Evolutionary conservation across 2,797 vertebrate species (phyloP), one percentile per base, ranked within the genome.

Genomic region (Cynopterus sphinx): DNA sequence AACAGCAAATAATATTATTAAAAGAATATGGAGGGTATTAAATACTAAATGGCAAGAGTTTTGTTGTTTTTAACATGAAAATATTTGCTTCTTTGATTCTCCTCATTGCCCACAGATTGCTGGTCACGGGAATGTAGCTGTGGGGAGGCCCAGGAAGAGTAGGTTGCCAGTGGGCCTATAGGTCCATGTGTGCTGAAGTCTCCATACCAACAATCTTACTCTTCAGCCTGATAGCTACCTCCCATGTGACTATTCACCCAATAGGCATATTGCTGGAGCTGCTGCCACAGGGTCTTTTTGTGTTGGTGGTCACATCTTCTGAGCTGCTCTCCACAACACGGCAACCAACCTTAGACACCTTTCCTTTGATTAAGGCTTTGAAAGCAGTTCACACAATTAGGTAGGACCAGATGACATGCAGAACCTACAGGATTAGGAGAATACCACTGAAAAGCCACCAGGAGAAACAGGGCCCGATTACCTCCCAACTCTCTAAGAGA

Each of bases 291-390:
- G 85, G 90, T 92, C 89, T 96, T 98, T 99, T 99, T 57, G 97
- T 97, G 97, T 85, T 98, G 86, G 97, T 90, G 67, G 98, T 93
- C 31, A 78, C 86, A 0, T 98, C 97, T 71, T 99, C 99, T 0
- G 99, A 99, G 98, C 99, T 99, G 99, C 99, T 99, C 98, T 99
- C 99, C 10, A 99, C 99, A 39, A 99, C 99, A 1, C 99, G 99
- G 96, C 99, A 99, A 75, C 99, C 99, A 57, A 99, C 99, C 85
- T 99, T 99, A 33, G 99, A 98, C 13, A 99, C 99, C 99, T 99
- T 99, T 97, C 99, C 99, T 91, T 99, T 98, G 96, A 99, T 95
- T 89, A 99, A 95, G 91, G 99, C 99, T 98, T 99, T 99, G 97
- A 98, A 97, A 97, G 99, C 99, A 97, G 99, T 99, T 90, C 99